Evolutionary conservation across 1,140 invertebrate species (phyloP), one percentile per base, ranked within the genome.

Genomic region (Drosophila obscura): DNA sequence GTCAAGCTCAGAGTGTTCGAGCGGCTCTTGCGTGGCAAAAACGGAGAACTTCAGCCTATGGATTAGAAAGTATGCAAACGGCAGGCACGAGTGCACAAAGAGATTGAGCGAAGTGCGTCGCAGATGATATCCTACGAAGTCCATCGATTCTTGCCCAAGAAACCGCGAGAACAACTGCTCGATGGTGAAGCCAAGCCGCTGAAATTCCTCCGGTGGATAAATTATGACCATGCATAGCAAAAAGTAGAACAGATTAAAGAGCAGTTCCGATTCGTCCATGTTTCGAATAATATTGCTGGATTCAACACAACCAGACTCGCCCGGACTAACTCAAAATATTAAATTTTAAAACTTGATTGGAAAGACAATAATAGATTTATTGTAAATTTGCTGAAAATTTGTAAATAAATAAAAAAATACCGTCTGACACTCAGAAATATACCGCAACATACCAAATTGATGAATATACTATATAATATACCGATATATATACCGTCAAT

Each of bases 201-300:
- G 93, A 76, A 96, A 96, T 92, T 96, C 96, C 11, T 93, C 94
- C 0, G 96, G 96, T 22, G 95, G 96, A 92, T 96, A 96, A 52
- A 96, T 91, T 16, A 96, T 93, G 80, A 95, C 95, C 79, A 94
- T 93, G 28, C 94, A 94, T 44, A 96, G 92, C 56, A 96, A 79
- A 24, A 95, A 76, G 80, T 96, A 96, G 84, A 96, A 94, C 57
- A 96, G 87, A 45, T 95, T 94, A 74, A 95, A 94, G 64, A 95
- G 92, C 88, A 94, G 68, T 75, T 92, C 92, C 44, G 91, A 91
- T 71, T 92, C 91, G 67, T 90, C 84, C 91, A 92, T 92, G 53
- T 72, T 89, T 45, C 61, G 76, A 77, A 88, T 71, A 88, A 88
- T 88, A 73, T 88, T 83, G 83, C 57, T 26, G 31, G 65, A 43